These are phyloP conservation scores for Sebastolobus alascanus DNA, from an alignment of 2,797 vertebrate genomes.

Conservation along the genomic window DNA sequence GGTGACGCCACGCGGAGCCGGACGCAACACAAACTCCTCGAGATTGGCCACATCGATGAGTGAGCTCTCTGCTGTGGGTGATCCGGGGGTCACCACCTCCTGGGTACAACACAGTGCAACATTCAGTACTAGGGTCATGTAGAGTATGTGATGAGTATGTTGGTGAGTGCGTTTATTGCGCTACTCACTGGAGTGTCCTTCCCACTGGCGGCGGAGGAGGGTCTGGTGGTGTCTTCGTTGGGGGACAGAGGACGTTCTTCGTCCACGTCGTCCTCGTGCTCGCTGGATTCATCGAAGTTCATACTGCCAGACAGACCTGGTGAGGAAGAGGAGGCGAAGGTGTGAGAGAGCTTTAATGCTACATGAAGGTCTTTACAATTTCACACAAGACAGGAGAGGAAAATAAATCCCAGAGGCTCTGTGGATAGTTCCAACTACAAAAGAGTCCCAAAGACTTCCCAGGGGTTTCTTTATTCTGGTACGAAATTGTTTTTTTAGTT, in stretches of 20 bases:
- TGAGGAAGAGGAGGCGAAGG: not conserved
- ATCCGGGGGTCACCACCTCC: conserved; percentile 85
- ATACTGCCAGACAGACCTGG: conserved; percentile 93
- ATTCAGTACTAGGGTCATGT: not conserved
- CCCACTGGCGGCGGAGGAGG: conserved; percentile 87
- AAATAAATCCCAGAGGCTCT: conserved; percentile 17
- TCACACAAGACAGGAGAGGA: not conserved
- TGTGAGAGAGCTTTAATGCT: conserved; percentile 13
- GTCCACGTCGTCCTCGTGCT: conserved; percentile 86
- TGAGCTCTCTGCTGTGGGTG: conserved; percentile 82
- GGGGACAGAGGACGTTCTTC: conserved; percentile 84
- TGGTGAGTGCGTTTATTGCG: not conserved
- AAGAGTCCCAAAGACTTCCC: conserved; percentile 6
- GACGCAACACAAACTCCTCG: conserved; percentile 91
- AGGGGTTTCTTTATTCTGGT: not conserved
- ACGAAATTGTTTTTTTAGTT: conserved; percentile 13
- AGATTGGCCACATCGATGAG: conserved; percentile 89
- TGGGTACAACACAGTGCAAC: conserved; percentile 48
- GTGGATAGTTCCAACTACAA: not conserved
- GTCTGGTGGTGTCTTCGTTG: conserved; percentile 83
- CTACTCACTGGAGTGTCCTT: conserved; percentile 88
- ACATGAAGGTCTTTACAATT: not conserved
- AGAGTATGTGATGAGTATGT: not conserved
- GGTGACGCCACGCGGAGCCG: conserved; percentile 90
- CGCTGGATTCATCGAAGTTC: conserved; percentile 91